Conservation (phyloP, 2,797 vertebrate genomes). For the Clamator glandarius region DNA sequence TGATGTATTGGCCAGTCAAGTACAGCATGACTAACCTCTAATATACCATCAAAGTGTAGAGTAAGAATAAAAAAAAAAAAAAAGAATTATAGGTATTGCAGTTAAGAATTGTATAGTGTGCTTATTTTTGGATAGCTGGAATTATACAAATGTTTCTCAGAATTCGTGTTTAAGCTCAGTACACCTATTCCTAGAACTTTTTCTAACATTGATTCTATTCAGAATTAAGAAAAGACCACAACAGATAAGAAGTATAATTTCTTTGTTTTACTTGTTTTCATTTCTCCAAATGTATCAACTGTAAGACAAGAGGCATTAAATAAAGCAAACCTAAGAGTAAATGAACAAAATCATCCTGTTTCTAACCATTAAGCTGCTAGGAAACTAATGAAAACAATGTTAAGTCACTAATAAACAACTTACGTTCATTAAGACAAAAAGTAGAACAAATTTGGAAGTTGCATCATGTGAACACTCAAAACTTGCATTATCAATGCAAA, state of each 20-base stretch:
- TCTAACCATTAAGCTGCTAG: background rate
- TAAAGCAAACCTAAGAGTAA: background rate
- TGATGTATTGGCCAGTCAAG: background rate
- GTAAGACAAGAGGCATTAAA: background rate
- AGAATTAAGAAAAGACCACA: background rate
- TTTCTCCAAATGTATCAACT: background rate
- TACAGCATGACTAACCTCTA: background rate
- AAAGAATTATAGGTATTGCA: background rate
- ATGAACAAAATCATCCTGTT: background rate
- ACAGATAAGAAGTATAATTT: background rate
- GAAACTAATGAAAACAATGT: background rate
- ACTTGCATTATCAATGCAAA: background rate
- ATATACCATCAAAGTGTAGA: background rate
- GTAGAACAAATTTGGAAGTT: background rate
- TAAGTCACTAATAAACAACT: background rate
- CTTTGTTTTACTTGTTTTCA: background rate
- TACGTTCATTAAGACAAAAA: background rate
- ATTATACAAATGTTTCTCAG: background rate
- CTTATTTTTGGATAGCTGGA: no score
- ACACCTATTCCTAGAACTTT: background rate
- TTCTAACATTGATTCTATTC: background rate
- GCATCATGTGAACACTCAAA: background rate
- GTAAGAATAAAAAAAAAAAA: no score
- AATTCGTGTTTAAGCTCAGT: background rate
- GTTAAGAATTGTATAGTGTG: background rate